Evolutionary conservation across 1,140 invertebrate species (phyloP).

Genomic region (Euglossa dilemma): DNA sequence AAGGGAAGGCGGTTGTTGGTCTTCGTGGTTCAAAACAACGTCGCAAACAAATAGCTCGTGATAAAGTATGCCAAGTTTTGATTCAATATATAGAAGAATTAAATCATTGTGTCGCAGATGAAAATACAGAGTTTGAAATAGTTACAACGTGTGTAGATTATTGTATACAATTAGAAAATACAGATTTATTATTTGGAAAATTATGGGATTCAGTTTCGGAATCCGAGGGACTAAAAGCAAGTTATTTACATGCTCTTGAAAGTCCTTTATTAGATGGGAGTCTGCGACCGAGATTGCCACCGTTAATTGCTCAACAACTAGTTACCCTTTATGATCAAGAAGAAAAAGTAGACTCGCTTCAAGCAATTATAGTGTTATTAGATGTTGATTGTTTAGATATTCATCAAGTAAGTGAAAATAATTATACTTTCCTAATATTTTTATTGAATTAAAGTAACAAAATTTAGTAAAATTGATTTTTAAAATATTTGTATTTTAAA

Average conservation of each 20-base stretch:
- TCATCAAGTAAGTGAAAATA: constrained; percentile 86
- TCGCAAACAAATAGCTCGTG: constrained; percentile 84
- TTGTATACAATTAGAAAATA: constrained; percentile 79
- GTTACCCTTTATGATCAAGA: constrained; percentile 85
- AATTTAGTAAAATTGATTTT: neutral
- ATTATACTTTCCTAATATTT: neutral
- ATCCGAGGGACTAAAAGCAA: constrained; percentile 76
- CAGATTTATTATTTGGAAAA: constrained; percentile 82
- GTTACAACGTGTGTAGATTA: constrained; percentile 78
- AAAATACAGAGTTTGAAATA: constrained; percentile 69
- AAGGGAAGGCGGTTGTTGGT: constrained; percentile 86
- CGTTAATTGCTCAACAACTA: constrained; percentile 87
- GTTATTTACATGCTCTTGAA: constrained; percentile 82
- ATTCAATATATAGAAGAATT: constrained; percentile 84
- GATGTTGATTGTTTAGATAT: constrained; percentile 94
- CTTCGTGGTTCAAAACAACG: constrained; percentile 84
- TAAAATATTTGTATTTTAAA: neutral
- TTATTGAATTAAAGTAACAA: neutral
- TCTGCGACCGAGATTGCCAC: constrained; percentile 82
- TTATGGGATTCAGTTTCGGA: constrained; percentile 83
- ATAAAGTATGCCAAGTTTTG: constrained; percentile 83
- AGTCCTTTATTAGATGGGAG: constrained; percentile 82
- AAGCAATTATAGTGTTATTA: constrained; percentile 91
- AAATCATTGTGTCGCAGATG: constrained; percentile 80
- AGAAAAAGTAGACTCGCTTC: constrained; percentile 85